Base-by-base conservation (phyloP, 1,140 invertebrate species). In the Zelostemma sp. region DNA sequence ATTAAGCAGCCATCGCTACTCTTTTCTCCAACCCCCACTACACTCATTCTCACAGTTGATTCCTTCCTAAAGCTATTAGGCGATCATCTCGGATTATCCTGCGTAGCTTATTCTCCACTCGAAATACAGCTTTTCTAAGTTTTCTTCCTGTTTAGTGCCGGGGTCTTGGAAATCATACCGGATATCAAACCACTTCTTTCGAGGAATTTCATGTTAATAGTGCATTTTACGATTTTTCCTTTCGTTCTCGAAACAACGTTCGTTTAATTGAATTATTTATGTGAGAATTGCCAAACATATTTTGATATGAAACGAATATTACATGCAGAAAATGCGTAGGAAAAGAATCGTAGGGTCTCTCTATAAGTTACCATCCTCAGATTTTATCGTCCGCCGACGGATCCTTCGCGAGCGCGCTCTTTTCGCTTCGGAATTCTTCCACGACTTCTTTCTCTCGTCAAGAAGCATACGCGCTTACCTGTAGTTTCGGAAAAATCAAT, bases 31-130 rank as follows among this genome's bases (percentile, higher is more conserved):
- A 57, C 21, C 33, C 59, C 14, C 56, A n/a, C 18, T 38, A n/a
- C 19, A 43, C 38, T 59, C 63, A 73, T 70, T 73, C 67, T 73
- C 67, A 70, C 71, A 68, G 69, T 73, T 80, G 80, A 84, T 83
- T 85, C 82, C 80, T 82, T 80, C 77, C 75, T 84, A 84, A 85
- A 84, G 79, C 83, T 85, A 85, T 85, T 84, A 85, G 79, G 74
- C 79, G 81, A 84, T 85, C 80, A 85, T 84, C 82, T 81, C 68
- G 80, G 82, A 85, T 85, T 80, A 85, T 81, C 81, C 80, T 72
- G 71, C 79, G 75, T 74, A 73, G 72, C 71, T 73, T 73, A 73
- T 73, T 70, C 72, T 70, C 75, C 72, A 74, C 73, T 79, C 73
- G 76, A 74, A 75, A 80, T 78, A 77, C 76, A 77, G 79, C 79